Evolutionary conservation across 2,888 invertebrate species (phyloP).

Genomic region (Parascotia fuliginaria): DNA sequence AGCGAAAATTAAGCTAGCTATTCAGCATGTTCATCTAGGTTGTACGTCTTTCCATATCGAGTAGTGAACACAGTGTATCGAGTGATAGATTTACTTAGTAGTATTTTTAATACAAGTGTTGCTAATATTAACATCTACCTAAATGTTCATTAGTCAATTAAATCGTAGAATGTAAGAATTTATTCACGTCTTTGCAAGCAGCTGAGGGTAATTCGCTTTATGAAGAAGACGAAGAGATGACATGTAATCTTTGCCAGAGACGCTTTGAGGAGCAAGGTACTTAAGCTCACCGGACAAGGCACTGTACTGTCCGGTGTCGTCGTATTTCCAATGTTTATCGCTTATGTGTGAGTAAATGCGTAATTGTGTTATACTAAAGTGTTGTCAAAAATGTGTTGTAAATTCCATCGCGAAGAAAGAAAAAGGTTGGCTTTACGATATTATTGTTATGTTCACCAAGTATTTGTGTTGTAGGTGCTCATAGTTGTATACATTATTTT

Average conservation of each 20-base stretch:
- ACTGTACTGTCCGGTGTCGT: slow-evolving; percentile 73
- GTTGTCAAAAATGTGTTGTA: slow-evolving; percentile 54
- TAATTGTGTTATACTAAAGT: slow-evolving; percentile 76
- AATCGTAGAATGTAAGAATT: slow-evolving; percentile 76
- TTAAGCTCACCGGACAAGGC: slow-evolving; percentile 73
- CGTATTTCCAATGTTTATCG: slow-evolving; percentile 75
- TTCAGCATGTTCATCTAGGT: slow-evolving; percentile 48
- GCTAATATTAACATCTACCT: slow-evolving; percentile 42
- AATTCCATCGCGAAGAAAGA: slow-evolving; percentile 53
- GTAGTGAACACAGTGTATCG: slow-evolving; percentile 26
- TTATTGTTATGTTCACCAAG: slow-evolving; percentile 50
- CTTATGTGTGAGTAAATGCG: slow-evolving; percentile 86
- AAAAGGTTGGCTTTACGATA: slow-evolving; percentile 51
- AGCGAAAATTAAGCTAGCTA: slow-evolving; percentile 36
- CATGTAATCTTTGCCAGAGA: slow-evolving; percentile 91
- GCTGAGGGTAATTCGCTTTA: slow-evolving; percentile 87
- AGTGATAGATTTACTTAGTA: slow-evolving; percentile 36
- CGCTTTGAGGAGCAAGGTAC: slow-evolving; percentile 92
- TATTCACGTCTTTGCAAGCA: slow-evolving; percentile 88
- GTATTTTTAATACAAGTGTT: slow-evolving; percentile 36
- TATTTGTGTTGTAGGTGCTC: slow-evolving; percentile 54
- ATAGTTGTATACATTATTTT: slow-evolving; percentile 56
- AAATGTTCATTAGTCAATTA: slow-evolving; percentile 44
- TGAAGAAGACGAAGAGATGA: slow-evolving; percentile 88
- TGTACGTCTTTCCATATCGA: slow-evolving; percentile 32